Evolutionary conservation across 2,113 vertebrate genomes (phyloP).

Genomic region (Bufo bufo): DNA sequence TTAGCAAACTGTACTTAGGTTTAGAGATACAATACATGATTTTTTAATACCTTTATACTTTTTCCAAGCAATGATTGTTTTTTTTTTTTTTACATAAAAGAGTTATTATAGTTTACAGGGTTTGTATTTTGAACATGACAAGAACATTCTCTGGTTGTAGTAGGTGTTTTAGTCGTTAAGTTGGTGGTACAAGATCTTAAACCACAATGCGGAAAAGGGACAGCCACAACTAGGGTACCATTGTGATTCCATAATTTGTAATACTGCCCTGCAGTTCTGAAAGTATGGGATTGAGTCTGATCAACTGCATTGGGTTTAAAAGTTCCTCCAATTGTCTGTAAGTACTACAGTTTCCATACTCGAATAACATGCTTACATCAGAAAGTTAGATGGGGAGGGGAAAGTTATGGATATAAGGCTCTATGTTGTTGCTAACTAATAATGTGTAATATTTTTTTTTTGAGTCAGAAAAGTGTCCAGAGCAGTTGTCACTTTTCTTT

Average conservation of each 20-base stretch:
- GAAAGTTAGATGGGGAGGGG: too few species aligned
- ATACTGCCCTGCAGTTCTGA: not conserved
- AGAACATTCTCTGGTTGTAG: not conserved
- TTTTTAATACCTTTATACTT: not conserved
- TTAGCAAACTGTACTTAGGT: not conserved
- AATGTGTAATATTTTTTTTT: too few species aligned
- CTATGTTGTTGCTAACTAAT: too few species aligned
- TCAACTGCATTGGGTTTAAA: not conserved
- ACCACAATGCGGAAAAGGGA: not conserved
- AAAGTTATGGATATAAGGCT: too few species aligned
- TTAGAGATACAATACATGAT: not conserved
- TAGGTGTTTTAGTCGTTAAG: not conserved
- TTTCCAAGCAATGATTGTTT: not conserved
- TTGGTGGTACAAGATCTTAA: not conserved
- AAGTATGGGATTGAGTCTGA: not conserved
- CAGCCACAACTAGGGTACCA: not conserved
- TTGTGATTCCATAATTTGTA: not conserved
- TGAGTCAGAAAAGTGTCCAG: too few species aligned
- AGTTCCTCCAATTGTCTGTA: too few species aligned
- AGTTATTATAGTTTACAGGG: not conserved
- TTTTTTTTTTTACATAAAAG: not conserved
- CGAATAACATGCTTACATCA: too few species aligned
- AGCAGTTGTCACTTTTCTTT: too few species aligned
- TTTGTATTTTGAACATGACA: not conserved
- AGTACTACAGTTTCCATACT: too few species aligned